Evolutionary conservation across 2,113 vertebrate species (phyloP).

Genomic region (Australoheros scitulus): DNA sequence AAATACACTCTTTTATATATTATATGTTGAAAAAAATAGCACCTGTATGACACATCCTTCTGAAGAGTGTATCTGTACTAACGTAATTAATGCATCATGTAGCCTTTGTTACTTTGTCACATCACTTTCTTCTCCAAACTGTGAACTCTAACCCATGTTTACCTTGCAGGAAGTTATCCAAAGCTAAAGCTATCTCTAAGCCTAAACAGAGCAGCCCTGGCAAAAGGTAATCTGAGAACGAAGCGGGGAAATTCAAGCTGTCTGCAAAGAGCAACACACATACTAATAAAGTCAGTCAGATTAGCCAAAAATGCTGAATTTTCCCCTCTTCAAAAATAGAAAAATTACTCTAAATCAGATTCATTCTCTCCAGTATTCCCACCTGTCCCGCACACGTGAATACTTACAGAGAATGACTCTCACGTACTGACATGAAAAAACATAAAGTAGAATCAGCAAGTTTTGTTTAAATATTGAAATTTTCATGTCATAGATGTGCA

Average conservation of each 20-base stretch:
- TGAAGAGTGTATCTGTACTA: background rate
- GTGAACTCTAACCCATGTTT: conserved; percentile 79
- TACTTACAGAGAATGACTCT: background rate
- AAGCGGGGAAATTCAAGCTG: conserved; percentile 1
- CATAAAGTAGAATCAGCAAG: background rate
- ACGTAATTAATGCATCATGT: background rate
- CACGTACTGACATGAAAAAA: background rate
- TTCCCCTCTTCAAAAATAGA: rapidly evolving
- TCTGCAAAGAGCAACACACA: conserved; percentile 31
- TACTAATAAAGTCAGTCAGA: background rate
- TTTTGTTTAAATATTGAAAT: background rate
- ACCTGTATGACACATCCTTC: conserved; percentile 20
- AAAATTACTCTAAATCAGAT: background rate
- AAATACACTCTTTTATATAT: background rate
- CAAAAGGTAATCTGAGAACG: conserved; percentile 86
- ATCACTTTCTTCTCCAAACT: background rate
- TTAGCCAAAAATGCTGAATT: background rate
- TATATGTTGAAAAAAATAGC: background rate
- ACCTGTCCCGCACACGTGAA: background rate
- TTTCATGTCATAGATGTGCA: background rate
- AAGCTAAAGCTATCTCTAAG: conserved; percentile 85
- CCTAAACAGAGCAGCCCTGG: conserved; percentile 80
- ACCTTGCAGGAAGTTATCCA: conserved; percentile 87
- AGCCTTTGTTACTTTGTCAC: conserved; percentile 8
- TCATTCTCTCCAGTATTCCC: background rate